phyloP scores from a whole-genome alignment of 1,140 invertebrate genomes.

The Eumeta japonica region DNA sequence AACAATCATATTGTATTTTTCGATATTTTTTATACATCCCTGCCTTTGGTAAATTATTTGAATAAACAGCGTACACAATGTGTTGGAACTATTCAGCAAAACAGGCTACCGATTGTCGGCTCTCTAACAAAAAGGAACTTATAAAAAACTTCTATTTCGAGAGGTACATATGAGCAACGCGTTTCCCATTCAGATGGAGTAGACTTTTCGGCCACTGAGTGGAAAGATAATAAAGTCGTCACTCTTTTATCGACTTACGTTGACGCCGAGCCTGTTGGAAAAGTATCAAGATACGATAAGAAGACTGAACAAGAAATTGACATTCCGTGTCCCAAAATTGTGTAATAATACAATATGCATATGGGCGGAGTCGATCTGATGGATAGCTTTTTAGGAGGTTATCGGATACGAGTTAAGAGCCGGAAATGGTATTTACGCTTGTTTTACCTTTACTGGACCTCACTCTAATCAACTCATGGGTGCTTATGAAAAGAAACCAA shows the following conservation, averaged over 20 bases:
- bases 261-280: constrained; percentile 6
- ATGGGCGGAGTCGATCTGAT: no score
- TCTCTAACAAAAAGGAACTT: constrained; percentile 23
- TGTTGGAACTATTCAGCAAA: constrained; percentile 22
- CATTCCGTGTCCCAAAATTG: constrained; percentile 19
- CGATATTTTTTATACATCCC: constrained; percentile 28
- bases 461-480: no score
- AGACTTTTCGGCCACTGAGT: constrained; percentile 21
- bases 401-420: constrained; percentile 27
- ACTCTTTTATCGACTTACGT: constrained; percentile 23
- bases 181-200: constrained; percentile 21
- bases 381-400: constrained; percentile 46
- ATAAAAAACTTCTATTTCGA: constrained; percentile 27
- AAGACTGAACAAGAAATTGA: constrained; percentile 18
- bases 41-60: constrained; percentile 23
- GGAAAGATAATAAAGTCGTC: constrained; percentile 23
- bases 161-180: constrained; percentile 26
- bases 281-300: constrained; percentile 4
- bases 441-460: no score
- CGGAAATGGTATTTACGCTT: constrained; percentile 29
- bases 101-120: constrained; percentile 24
- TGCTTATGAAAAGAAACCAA: constrained; percentile 29
- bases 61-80: constrained; percentile 22
- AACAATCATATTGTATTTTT: constrained; percentile 25
- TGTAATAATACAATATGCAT: constrained; percentile 27